Evolutionary conservation across 1,140 invertebrate genomes (phyloP).

Genomic region (Cydia amplana): DNA sequence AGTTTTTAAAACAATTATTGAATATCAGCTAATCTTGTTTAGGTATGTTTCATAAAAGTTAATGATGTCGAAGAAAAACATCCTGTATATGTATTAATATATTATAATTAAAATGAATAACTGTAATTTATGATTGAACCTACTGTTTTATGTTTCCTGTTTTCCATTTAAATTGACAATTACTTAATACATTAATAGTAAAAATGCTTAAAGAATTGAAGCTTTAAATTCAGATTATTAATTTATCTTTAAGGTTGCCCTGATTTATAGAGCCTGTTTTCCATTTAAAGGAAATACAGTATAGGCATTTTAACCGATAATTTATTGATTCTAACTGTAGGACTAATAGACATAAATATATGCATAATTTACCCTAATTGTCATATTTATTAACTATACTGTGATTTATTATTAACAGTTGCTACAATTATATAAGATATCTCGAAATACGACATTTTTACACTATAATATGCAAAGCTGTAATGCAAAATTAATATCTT

Average conservation of each 20-base stretch:
- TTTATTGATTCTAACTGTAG: not conserved
- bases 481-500: not conserved
- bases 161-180: not conserved
- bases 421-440: constrained; percentile 1
- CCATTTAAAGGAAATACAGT: not conserved
- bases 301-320: not conserved
- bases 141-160: not conserved
- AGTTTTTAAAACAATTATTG: too few relatives aligned
- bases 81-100: too few relatives aligned
- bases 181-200: too few relatives aligned
- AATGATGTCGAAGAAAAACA: too few relatives aligned
- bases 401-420: not conserved
- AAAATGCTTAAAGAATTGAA: not conserved
- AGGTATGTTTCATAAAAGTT: too few relatives aligned
- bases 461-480: not conserved
- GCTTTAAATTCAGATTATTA: too few relatives aligned
- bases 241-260: not conserved
- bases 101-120: too few relatives aligned
- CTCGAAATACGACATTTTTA: not conserved
- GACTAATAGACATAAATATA: not conserved
- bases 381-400: not conserved
- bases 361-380: constrained; percentile 13
- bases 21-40: too few relatives aligned
- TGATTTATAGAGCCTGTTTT: not conserved
- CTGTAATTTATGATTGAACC: too few relatives aligned